A percentile compares a stretch with the other conserved stretches of the same genome.
Conservation (phyloP, 2,888 invertebrate species). For the Andrena minutula region DNA sequence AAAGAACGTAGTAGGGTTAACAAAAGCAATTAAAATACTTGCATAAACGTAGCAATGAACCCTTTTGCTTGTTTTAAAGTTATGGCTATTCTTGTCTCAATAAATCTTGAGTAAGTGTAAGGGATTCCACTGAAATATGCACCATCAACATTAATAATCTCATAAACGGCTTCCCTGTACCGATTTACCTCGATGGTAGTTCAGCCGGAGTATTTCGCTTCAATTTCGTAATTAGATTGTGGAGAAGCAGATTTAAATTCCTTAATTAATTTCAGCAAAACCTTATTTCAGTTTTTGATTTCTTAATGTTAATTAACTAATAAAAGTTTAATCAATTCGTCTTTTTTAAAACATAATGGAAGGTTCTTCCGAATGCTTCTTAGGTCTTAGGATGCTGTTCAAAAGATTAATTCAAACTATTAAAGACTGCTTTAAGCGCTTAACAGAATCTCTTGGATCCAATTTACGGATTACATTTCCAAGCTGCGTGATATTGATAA, state of each 20-base stretch:
- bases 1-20: too few relatives aligned
- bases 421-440: slow-evolving; percentile 4
- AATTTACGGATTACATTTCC: slow-evolving; percentile 15
- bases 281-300: background rate
- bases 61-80: too few relatives aligned
- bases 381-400: background rate
- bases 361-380: background rate
- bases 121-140: too few relatives aligned
- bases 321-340: background rate
- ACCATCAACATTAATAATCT: too few relatives aligned
- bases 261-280: background rate
- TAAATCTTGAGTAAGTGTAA: too few relatives aligned
- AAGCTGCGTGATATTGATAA: slow-evolving; percentile 9
- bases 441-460: background rate
- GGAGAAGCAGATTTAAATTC: background rate
- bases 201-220: too few relatives aligned
- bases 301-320: background rate
- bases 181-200: too few relatives aligned
- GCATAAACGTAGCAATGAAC: too few relatives aligned
- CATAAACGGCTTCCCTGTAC: too few relatives aligned
- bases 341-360: background rate
- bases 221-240: too few relatives aligned
- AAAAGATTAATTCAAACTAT: background rate
- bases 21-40: too few relatives aligned
- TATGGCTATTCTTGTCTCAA: too few relatives aligned